phyloP scores from a whole-genome alignment of 2,888 invertebrate species.

The Stomorhina lunata region DNA sequence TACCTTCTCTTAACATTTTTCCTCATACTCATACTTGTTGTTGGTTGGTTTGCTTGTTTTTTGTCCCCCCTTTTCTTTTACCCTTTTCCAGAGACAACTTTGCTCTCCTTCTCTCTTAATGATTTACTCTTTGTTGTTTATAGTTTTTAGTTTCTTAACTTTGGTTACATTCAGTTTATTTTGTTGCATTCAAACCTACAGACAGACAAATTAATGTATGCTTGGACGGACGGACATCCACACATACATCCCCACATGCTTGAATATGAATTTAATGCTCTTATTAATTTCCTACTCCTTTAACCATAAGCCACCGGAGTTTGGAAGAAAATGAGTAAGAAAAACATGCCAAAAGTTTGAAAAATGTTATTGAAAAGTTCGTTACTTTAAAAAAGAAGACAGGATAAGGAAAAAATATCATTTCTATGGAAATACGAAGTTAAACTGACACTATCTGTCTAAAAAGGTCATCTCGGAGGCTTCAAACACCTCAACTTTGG shows the following conservation, averaged over 20 bases:
- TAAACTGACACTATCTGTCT: too few species aligned
- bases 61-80: conserved; percentile 10
- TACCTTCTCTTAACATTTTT: background rate
- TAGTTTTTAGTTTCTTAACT: background rate
- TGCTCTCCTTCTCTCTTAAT: background rate
- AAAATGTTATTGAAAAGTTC: background rate
- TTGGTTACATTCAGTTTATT: conserved; percentile 43
- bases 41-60: conserved; percentile 28
- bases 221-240: background rate
- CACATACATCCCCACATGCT: background rate
- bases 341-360: conserved; percentile 1
- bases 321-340: background rate
- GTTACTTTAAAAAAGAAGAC: too few species aligned
- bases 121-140: background rate
- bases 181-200: background rate
- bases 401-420: too few species aligned
- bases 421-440: too few species aligned
- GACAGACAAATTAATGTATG: background rate
- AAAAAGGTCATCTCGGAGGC: too few species aligned
- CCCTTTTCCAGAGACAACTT: background rate
- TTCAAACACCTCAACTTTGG: too few species aligned
- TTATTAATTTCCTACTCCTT: conserved; percentile 20
- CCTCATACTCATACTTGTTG: conserved; percentile 5
- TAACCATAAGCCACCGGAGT: conserved; percentile 2
- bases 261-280: background rate